A percentile compares a stretch with the other conserved stretches of the same genome.
Conservation (phyloP, 2,797 vertebrate genomes). For the Harpagifer antarcticus region DNA sequence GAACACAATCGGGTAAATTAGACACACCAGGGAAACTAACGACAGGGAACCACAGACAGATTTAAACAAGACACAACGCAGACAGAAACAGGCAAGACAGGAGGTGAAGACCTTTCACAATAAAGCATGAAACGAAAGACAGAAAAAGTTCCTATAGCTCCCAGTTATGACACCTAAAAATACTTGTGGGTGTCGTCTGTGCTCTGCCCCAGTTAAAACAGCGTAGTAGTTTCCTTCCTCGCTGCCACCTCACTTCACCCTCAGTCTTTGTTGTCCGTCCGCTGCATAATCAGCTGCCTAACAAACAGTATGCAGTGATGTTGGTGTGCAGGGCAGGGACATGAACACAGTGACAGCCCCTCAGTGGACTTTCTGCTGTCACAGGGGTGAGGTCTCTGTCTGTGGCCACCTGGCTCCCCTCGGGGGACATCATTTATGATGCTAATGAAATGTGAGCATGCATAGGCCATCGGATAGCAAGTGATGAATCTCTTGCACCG, state of each 20-base stretch:
- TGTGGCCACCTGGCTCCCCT: conserved; percentile 67
- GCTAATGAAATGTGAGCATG: conserved; percentile 78
- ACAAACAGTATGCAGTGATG: conserved; percentile 24
- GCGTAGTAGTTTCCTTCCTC: conserved; percentile 29
- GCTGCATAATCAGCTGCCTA: conserved; percentile 33
- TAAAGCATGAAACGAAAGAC: no score
- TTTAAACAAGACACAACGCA: no score
- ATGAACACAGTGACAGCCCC: conserved; percentile 50
- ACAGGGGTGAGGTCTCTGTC: conserved; percentile 62
- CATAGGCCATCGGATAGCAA: conserved; percentile 61
- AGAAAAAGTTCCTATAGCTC: background rate
- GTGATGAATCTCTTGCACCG: conserved; percentile 75
- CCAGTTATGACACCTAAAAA: conserved; percentile 10
- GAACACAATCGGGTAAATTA: no score
- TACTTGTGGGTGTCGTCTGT: background rate
- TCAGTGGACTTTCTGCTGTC: conserved; percentile 47
- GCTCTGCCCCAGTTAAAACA: conserved; percentile 32
- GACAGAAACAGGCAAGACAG: no score
- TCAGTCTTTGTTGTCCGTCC: conserved; percentile 33
- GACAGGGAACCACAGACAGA: no score
- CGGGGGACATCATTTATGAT: conserved; percentile 75
- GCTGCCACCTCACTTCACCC: conserved; percentile 49
- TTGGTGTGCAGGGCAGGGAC: conserved; percentile 44
- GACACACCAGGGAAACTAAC: no score
- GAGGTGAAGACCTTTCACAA: no score